These are phyloP conservation scores for Erythrocercus mccallii DNA, from an alignment of 2,113 vertebrate genomes.

Conservation along the genomic window DNA sequence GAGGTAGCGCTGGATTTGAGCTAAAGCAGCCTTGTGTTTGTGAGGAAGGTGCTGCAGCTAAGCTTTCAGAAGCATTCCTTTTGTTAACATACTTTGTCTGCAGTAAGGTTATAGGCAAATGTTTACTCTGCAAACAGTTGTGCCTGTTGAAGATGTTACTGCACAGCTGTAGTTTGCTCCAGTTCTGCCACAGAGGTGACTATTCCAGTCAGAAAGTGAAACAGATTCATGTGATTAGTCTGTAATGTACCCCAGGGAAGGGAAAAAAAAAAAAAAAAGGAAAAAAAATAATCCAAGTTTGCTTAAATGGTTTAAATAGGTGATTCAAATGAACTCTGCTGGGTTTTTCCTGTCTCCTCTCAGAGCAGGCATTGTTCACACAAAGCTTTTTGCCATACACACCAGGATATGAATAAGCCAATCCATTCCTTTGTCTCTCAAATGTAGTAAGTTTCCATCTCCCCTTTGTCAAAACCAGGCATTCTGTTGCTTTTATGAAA, in stretches of 20 bases:
- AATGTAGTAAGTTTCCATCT: conserved; percentile 24
- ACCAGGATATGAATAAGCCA: conserved; percentile 40
- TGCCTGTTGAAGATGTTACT: conserved; percentile 58
- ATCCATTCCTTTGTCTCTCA: conserved; percentile 41
- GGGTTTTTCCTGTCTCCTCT: conserved; percentile 8
- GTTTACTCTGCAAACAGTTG: conserved; percentile 58
- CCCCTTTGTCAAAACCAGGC: conserved; percentile 3
- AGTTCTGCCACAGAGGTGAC: background rate
- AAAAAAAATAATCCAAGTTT: background rate
- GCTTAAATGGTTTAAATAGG: conserved; percentile 20
- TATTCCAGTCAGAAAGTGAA: background rate
- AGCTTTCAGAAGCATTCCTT: conserved; percentile 22
- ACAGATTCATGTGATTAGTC: background rate
- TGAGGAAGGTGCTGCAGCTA: background rate
- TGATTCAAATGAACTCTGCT: conserved; percentile 38
- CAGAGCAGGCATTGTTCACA: conserved; percentile 24
- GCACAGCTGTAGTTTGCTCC: conserved; percentile 33
- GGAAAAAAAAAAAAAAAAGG: background rate
- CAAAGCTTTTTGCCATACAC: conserved; percentile 24
- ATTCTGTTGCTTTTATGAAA: conserved; percentile 28
- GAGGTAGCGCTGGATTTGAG: background rate
- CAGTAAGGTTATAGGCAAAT: conserved; percentile 42
- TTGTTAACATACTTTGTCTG: conserved; percentile 30
- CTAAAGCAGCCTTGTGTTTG: background rate
- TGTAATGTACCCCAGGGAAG: background rate